A percentile compares a stretch with the other conserved stretches of the same genome.
Conservation (phyloP, 1,140 invertebrate species). For the Leptonema lineaticorne region DNA sequence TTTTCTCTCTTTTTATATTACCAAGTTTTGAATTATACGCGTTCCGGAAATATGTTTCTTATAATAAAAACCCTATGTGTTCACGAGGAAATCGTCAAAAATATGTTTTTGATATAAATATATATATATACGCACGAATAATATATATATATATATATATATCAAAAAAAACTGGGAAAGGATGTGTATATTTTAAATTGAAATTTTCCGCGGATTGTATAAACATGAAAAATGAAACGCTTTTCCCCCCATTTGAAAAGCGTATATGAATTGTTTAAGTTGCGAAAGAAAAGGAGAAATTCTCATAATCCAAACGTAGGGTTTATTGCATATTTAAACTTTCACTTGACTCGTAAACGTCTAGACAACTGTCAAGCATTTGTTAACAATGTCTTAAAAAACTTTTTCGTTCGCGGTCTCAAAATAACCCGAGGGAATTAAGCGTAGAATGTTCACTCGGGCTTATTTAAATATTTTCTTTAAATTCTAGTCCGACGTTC, state of each 20-base stretch:
- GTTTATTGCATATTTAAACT: neutral
- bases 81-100: too few relatives aligned
- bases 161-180: neutral
- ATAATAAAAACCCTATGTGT: too few relatives aligned
- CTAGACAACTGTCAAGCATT: neutral
- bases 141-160: too few relatives aligned
- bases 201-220: too few relatives aligned
- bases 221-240: too few relatives aligned
- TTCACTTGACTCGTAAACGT: neutral
- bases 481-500: too few relatives aligned
- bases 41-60: too few relatives aligned
- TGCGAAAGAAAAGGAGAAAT: neutral
- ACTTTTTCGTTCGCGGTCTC: neutral
- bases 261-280: neutral
- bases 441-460: neutral
- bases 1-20: too few relatives aligned
- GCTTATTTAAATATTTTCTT: neutral
- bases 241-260: too few relatives aligned
- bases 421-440: conserved; percentile 2
- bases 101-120: too few relatives aligned
- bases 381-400: neutral
- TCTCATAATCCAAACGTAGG: neutral
- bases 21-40: too few relatives aligned
- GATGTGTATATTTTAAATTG: neutral
- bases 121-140: too few relatives aligned